Evolutionary conservation across 2,797 vertebrate species (phyloP).

Genomic region (Fringilla coelebs): DNA sequence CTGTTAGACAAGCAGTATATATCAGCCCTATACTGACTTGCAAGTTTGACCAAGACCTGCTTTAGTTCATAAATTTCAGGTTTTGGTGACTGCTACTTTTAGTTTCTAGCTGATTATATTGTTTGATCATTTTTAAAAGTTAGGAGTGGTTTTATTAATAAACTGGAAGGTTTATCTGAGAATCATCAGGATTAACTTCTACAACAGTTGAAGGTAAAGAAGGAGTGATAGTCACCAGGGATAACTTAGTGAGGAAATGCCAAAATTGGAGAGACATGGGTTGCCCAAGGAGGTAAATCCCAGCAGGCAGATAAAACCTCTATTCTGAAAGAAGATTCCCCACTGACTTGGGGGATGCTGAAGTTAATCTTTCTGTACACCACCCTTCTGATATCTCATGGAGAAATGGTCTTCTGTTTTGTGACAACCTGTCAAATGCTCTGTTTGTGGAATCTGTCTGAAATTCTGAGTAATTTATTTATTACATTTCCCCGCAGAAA

Average conservation of each 20-base stretch:
- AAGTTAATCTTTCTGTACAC: background rate
- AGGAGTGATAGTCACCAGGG: background rate
- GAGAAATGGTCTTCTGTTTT: background rate
- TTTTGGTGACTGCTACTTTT: background rate
- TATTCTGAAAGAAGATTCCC: background rate
- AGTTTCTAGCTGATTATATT: background rate
- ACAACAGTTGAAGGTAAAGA: background rate
- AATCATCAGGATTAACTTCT: background rate
- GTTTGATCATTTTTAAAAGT: background rate
- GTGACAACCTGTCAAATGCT: background rate
- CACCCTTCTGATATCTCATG: background rate
- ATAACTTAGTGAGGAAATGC: background rate
- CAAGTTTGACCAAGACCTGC: background rate
- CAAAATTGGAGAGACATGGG: background rate
- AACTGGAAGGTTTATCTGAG: background rate
- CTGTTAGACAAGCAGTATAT: background rate
- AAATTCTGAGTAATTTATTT: background rate
- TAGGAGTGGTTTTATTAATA: background rate
- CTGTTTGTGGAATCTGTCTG: background rate
- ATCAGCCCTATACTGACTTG: background rate
- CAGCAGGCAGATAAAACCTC: background rate
- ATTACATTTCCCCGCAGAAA: slow-evolving; percentile 38
- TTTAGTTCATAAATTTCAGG: background rate
- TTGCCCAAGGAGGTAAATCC: background rate
- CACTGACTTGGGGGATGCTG: background rate